Evolutionary conservation across 2,797 vertebrate genomes (phyloP).

Genomic region (Enteromius trimaculatus): DNA sequence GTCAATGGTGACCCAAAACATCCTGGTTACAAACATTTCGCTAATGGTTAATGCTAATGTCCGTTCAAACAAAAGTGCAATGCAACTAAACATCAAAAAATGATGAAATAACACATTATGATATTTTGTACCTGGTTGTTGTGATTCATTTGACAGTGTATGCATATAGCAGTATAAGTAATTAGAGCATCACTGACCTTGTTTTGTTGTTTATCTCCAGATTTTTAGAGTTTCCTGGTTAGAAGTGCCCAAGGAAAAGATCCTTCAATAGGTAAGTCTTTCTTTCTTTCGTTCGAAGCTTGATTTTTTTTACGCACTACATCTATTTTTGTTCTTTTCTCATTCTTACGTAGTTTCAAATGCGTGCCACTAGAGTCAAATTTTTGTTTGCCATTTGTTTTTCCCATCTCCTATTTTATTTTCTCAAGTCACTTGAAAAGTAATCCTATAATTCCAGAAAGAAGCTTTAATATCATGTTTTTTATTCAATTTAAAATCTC

Average conservation of each 20-base stretch:
- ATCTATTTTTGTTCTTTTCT: neutral
- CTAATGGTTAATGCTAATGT: neutral
- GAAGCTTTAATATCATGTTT: slow-evolving; percentile 53
- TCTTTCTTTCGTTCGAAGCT: neutral
- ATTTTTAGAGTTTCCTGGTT: slow-evolving; percentile 46
- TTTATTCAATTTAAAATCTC: slow-evolving; percentile 50
- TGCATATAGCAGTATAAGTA: neutral
- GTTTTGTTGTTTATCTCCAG: slow-evolving; percentile 62
- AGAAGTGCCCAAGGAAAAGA: slow-evolving; percentile 41
- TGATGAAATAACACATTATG: neutral
- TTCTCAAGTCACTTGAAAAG: neutral
- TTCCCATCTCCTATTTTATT: neutral
- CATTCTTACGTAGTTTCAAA: neutral
- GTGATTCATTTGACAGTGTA: neutral
- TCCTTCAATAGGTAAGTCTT: slow-evolving; percentile 61
- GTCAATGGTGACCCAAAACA: too few relatives aligned
- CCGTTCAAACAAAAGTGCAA: neutral
- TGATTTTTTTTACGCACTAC: too few relatives aligned
- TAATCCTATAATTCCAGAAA: neutral
- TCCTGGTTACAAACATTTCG: too few relatives aligned
- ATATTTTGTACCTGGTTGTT: neutral
- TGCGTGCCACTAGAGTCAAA: neutral
- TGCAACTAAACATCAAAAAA: neutral
- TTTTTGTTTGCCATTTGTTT: neutral
- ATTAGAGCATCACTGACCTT: slow-evolving; percentile 1